These are phyloP conservation scores for Venustaconcha ellipsiformis DNA, from an alignment of 1,140 invertebrate genomes.

Conservation along the genomic window DNA sequence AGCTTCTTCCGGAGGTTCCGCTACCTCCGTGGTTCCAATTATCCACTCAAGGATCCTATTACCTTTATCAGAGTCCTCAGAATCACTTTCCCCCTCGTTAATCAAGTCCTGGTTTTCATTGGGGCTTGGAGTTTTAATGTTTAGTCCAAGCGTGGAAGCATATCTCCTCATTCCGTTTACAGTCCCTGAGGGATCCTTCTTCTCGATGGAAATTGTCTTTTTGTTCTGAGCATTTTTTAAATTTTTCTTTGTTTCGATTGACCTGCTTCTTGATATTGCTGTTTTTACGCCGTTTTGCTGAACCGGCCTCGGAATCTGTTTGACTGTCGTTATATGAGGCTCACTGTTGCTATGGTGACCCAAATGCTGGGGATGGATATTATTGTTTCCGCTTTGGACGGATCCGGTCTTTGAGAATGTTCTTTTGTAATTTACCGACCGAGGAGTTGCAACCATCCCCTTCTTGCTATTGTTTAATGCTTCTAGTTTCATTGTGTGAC, in stretches of 20 bases:
- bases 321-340: too few species aligned
- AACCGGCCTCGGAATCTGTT: too few species aligned
- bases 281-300: too few species aligned
- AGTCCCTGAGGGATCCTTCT: constrained; percentile 24
- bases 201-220: constrained; percentile 26
- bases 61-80: constrained; percentile 41
- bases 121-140: constrained; percentile 15
- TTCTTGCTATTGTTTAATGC: too few species aligned
- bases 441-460: too few species aligned
- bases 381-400: too few species aligned
- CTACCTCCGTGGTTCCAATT: constrained; percentile 37
- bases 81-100: constrained; percentile 24
- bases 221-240: constrained; percentile 29
- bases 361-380: too few species aligned
- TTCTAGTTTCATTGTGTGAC: too few species aligned
- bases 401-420: too few species aligned
- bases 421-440: too few species aligned
- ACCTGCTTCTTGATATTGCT: too few species aligned
- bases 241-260: constrained; percentile 1
- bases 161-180: constrained; percentile 41
- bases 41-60: constrained; percentile 44
- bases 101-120: constrained; percentile 10
- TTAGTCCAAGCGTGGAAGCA: constrained; percentile 35
- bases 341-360: too few species aligned
- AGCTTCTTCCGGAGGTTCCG: constrained; percentile 39